Evolutionary conservation across 1,140 invertebrate species (phyloP).

Genomic region (Anadara kagoshimensis): DNA sequence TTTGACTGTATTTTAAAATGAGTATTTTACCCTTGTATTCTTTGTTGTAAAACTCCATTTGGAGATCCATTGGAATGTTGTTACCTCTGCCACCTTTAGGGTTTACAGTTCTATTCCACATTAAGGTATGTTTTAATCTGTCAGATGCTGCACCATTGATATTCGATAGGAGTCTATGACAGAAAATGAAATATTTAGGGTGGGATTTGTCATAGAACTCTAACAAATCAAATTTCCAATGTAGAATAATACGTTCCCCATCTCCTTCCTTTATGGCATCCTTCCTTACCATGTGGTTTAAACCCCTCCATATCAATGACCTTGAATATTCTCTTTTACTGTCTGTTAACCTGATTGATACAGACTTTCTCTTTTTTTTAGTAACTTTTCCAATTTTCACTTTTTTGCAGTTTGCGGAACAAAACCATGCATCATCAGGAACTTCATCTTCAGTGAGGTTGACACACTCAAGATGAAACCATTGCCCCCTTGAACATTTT

Average conservation of each 20-base stretch:
- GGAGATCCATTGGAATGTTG: slow-evolving; percentile 7
- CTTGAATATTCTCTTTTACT: slow-evolving; percentile 7
- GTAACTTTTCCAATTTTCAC: neutral
- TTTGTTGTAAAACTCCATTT: slow-evolving; percentile 11
- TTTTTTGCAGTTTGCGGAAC: neutral
- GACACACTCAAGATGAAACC: slow-evolving; percentile 4
- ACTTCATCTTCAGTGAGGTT: neutral
- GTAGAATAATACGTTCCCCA: neutral
- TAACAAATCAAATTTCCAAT: slow-evolving; percentile 12
- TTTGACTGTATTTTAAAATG: too few species aligned
- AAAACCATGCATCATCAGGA: neutral
- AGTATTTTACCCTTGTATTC: slow-evolving; percentile 20
- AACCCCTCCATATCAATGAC: neutral
- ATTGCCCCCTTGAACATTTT: slow-evolving; percentile 9
- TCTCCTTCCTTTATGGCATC: slow-evolving; percentile 5
- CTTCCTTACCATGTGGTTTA: neutral
- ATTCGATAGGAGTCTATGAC: neutral
- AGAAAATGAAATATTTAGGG: neutral
- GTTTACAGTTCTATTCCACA: slow-evolving; percentile 6
- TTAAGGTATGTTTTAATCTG: neutral
- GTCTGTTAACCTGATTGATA: too few species aligned
- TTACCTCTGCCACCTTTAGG: slow-evolving; percentile 4
- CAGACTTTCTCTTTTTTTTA: neutral
- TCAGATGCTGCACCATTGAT: neutral
- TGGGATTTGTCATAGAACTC: slow-evolving; percentile 6